Evolutionary conservation across 2,888 invertebrate species (phyloP).

Genomic region (Lysandra coridon): DNA sequence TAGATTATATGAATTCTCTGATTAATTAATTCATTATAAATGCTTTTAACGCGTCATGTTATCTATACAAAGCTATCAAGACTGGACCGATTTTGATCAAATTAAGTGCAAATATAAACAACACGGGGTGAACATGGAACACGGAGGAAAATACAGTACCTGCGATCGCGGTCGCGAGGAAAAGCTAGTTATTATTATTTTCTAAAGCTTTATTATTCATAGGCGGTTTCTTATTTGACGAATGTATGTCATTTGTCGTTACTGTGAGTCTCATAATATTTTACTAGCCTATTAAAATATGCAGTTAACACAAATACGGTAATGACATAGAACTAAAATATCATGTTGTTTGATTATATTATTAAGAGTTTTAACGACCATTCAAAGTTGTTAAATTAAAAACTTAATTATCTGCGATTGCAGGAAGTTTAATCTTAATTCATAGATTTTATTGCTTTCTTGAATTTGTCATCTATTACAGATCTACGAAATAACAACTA

Average conservation of each 20-base stretch:
- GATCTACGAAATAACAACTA: background rate
- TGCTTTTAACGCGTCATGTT: background rate
- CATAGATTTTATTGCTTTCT: background rate
- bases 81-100: background rate
- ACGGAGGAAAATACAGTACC: background rate
- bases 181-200: background rate
- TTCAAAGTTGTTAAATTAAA: background rate
- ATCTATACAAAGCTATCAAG: background rate
- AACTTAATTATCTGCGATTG: background rate
- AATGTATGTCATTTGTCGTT: background rate
- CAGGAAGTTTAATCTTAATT: background rate
- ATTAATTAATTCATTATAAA: background rate
- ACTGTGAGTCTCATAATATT: background rate
- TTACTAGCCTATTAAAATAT: background rate
- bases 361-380: background rate
- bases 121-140: too few relatives aligned
- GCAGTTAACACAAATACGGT: slow-evolving; percentile 8
- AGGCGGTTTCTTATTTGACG: background rate
- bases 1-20: background rate
- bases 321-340: background rate
- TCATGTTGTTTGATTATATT: slow-evolving; percentile 10
- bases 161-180: background rate
- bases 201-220: background rate
- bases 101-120: background rate
- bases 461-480: slow-evolving; percentile 1